These are phyloP conservation scores for Callithrix jacchus DNA, from an alignment of 2,113 vertebrate species.

Conservation along the genomic window DNA sequence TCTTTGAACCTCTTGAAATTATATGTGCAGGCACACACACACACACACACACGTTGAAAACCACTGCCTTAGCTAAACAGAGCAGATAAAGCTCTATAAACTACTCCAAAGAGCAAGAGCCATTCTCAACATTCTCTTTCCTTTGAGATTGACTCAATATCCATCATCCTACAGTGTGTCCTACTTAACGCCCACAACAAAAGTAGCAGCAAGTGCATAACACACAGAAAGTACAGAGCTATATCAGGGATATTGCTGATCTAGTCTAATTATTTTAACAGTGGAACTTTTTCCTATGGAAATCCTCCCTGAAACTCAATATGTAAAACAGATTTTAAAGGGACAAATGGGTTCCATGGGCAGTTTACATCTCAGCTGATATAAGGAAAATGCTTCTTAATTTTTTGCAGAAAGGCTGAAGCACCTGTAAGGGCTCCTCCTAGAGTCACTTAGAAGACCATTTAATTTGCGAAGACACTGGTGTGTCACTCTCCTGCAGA, in stretches of 20 bases:
- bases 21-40: neutral
- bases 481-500: neutral
- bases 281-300: neutral
- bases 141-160: neutral
- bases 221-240: neutral
- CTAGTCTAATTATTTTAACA: neutral
- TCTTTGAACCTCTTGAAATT: neutral
- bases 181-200: neutral
- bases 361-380: neutral
- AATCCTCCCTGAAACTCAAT: neutral
- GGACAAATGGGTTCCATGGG: neutral
- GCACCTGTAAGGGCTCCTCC: neutral
- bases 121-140: neutral
- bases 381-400: neutral
- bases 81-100: neutral
- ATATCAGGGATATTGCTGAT: neutral
- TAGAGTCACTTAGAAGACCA: neutral
- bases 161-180: neutral
- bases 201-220: neutral
- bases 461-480: neutral
- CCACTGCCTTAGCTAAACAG: neutral
- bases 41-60: neutral
- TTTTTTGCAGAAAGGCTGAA: neutral
- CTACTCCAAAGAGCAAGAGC: neutral
- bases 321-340: neutral